phyloP scores from a whole-genome alignment of 2,113 vertebrate species.

The Labeo catla region DNA sequence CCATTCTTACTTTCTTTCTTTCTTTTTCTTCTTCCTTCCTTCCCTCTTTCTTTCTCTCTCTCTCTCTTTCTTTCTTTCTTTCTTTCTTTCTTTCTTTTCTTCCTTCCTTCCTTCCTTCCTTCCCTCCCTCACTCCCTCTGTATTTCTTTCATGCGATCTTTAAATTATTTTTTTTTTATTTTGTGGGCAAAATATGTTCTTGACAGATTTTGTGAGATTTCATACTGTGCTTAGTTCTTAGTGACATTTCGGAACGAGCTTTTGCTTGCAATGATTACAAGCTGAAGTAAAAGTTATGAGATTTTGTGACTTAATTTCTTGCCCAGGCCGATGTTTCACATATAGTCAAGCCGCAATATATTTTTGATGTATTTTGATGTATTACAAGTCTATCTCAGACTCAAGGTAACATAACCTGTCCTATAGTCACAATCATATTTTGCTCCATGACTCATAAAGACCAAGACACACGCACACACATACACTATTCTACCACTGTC shows the following conservation, averaged over 20 bases:
- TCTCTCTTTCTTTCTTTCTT: background rate
- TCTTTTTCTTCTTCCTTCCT: no score
- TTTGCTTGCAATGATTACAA: background rate
- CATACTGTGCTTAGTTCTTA: background rate
- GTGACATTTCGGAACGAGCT: background rate
- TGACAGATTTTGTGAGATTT: background rate
- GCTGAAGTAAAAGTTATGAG: background rate
- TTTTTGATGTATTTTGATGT: background rate
- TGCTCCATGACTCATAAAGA: slow-evolving; percentile 6
- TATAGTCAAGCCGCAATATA: background rate
- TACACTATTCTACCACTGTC: background rate
- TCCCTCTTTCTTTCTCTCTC: background rate
- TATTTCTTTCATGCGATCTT: no score
- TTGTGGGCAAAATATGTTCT: background rate
- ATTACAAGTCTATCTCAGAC: background rate
- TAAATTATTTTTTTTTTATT: no score
- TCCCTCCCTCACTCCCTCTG: no score
- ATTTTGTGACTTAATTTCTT: background rate
- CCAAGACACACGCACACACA: background rate
- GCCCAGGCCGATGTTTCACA: background rate
- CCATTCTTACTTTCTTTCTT: no score
- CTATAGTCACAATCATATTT: background rate
- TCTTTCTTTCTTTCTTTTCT: no score
- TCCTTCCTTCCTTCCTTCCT: background rate
- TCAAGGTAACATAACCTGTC: background rate